These are phyloP conservation scores for Zeuzera pyrina DNA, from an alignment of 2,888 invertebrate species.

Conservation along the genomic window DNA sequence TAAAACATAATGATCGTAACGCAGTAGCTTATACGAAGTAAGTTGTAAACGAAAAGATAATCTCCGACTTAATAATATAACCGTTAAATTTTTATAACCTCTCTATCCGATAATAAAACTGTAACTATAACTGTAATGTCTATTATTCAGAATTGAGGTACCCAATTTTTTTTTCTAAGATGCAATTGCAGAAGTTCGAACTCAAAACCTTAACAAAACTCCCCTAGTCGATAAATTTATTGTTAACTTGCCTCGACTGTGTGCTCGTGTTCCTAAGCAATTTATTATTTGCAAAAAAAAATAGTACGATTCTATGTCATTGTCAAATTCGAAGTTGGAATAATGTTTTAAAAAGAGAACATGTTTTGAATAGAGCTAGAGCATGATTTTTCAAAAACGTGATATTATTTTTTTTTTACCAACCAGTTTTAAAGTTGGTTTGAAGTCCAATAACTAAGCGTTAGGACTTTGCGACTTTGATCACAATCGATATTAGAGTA, in stretches of 20 bases:
- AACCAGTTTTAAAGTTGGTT: not conserved
- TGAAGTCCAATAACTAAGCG: not conserved
- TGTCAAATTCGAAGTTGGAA: slow-evolving; percentile 28
- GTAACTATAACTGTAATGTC: slow-evolving; percentile 3
- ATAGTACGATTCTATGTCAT: slow-evolving; percentile 32
- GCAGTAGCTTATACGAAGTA: too few species aligned
- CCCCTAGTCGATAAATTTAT: slow-evolving; percentile 22
- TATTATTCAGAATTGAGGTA: not conserved
- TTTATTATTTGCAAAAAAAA: slow-evolving; percentile 45
- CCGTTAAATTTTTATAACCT: slow-evolving; percentile 27
- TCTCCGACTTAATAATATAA: slow-evolving; percentile 27
- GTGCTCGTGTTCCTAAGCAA: slow-evolving; percentile 35
- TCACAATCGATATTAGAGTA: too few species aligned
- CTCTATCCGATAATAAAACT: slow-evolving; percentile 19
- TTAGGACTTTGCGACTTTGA: not conserved
- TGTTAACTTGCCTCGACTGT: slow-evolving; percentile 29
- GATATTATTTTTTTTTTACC: slow-evolving; percentile 10
- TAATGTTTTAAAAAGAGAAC: slow-evolving; percentile 37
- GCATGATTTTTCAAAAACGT: slow-evolving; percentile 33
- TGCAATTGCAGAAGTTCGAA: slow-evolving; percentile 12
- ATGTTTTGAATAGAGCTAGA: slow-evolving; percentile 25
- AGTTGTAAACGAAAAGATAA: not conserved
- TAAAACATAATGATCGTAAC: too few species aligned
- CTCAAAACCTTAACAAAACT: too few species aligned
- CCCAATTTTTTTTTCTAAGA: slow-evolving; percentile 10